Evolutionary conservation across 1,140 invertebrate species (phyloP).

Genomic region (Goniozus legneri): DNA sequence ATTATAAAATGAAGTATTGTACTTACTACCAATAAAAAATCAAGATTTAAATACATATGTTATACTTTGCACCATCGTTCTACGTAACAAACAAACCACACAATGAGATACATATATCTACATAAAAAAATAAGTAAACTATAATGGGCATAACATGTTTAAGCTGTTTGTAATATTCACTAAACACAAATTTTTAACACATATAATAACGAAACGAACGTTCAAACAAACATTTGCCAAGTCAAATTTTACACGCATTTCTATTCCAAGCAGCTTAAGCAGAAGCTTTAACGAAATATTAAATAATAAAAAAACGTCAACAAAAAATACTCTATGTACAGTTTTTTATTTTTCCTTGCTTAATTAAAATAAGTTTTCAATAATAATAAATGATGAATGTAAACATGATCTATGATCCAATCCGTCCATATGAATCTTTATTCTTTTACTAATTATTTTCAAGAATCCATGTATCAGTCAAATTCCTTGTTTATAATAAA

Average conservation of each 20-base stretch:
- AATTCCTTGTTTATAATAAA: neutral
- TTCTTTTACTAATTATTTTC: conserved; percentile 27
- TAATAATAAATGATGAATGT: conserved; percentile 39
- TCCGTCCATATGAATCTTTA: conserved; percentile 21
- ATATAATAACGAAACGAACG: neutral
- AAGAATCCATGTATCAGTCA: conserved; percentile 43
- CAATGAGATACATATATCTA: no score
- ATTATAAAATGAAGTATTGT: neutral
- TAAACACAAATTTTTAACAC: neutral
- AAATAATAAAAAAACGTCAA: conserved; percentile 45
- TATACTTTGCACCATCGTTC: no score
- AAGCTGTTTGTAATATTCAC: conserved; percentile 19
- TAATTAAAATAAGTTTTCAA: conserved; percentile 35
- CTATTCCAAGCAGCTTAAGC: conserved; percentile 24
- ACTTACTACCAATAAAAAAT: no score
- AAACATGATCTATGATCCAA: conserved; percentile 32
- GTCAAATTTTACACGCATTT: neutral
- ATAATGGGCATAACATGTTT: conserved; percentile 20
- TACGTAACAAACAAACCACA: no score
- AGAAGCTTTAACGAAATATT: conserved; percentile 19
- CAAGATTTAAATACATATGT: no score
- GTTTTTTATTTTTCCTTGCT: conserved; percentile 43
- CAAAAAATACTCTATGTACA: conserved; percentile 51
- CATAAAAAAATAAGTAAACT: no score
- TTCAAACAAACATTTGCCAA: neutral